Conservation (phyloP, 2,113 vertebrate species). For the Cyprinus carpio region DNA sequence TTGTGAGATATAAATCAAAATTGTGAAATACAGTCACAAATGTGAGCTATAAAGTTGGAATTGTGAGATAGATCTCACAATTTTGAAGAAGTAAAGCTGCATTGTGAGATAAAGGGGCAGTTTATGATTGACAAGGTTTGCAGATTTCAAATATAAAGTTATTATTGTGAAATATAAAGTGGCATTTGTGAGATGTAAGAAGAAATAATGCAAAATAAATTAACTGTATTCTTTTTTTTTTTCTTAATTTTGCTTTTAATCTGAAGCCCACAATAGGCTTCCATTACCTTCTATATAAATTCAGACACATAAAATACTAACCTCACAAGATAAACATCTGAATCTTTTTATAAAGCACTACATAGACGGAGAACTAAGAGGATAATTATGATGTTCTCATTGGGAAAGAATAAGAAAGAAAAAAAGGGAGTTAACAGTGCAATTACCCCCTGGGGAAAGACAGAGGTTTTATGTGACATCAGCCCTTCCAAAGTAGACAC, state of each 20-base stretch:
- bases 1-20: not conserved
- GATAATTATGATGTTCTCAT: conserved; percentile 19
- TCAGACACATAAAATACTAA: not conserved
- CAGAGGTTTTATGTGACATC: conserved; percentile 69
- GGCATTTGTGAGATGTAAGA: too few species aligned
- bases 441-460: conserved; percentile 65
- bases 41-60: not conserved
- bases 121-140: not conserved
- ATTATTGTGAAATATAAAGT: not conserved
- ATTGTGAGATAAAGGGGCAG: not conserved
- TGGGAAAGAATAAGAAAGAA: not conserved
- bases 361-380: conserved; percentile 6
- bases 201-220: not conserved
- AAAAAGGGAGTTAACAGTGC: conserved; percentile 45
- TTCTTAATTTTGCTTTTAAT: not conserved
- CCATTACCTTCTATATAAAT: not conserved
- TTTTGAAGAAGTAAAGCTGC: too few species aligned
- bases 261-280: not conserved
- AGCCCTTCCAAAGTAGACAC: conserved; percentile 75
- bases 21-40: not conserved
- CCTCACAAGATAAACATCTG: not conserved
- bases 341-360: not conserved
- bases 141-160: not conserved
- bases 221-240: not conserved
- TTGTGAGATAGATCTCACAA: not conserved